Percentiles rank a stretch among this genome's conserved stretches.
Evolutionary conservation across 2,888 invertebrate genomes (phyloP).

Genomic region (Strigamia maritima): DNA sequence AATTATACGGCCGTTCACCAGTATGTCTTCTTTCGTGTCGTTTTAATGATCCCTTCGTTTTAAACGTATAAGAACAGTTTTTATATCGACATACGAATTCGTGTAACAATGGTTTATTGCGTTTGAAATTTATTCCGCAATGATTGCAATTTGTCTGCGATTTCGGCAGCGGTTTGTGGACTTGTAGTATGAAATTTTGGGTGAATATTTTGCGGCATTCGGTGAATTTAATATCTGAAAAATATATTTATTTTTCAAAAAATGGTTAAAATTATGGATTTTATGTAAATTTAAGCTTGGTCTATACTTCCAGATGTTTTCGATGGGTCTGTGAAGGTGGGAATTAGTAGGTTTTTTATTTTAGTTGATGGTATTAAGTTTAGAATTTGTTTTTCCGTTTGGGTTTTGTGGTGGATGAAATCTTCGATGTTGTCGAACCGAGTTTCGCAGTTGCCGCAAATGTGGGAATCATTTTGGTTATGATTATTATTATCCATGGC

Average conservation of each 20-base stretch:
- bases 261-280: too few relatives aligned
- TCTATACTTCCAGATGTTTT: background rate
- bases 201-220: background rate
- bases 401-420: background rate
- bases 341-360: background rate
- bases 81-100: background rate
- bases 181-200: too few relatives aligned
- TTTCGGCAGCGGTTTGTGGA: background rate
- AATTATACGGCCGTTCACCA: conserved; percentile 12
- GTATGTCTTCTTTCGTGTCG: conserved; percentile 9
- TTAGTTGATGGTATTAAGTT: background rate
- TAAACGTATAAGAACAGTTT: background rate
- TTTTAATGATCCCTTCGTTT: conserved; percentile 18
- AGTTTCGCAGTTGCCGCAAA: background rate
- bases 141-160: background rate
- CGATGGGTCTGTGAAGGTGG: background rate
- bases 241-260: background rate
- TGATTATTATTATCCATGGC: too few relatives aligned
- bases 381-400: background rate
- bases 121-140: background rate
- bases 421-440: background rate
- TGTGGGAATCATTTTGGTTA: background rate
- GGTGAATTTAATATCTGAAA: background rate
- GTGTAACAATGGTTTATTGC: background rate
- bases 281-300: too few relatives aligned